Percentiles rank a stretch among this genome's conserved stretches.
phyloP scores from a whole-genome alignment of 1,140 invertebrate genomes.

The Leptopilina boulardi region DNA sequence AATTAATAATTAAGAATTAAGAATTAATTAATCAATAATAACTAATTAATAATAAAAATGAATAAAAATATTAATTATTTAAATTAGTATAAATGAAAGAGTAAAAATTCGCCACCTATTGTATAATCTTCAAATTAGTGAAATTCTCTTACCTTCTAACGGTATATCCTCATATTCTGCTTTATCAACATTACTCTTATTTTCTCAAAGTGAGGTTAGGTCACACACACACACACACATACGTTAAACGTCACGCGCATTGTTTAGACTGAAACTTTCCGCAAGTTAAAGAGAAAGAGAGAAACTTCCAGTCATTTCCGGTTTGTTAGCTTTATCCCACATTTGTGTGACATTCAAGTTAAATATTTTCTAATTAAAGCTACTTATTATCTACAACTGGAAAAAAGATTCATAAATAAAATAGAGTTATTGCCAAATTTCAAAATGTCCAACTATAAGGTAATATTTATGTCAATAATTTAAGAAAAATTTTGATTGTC shows the following conservation, averaged over 20 bases:
- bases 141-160: neutral
- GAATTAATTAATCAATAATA: too few relatives aligned
- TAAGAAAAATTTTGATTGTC: neutral
- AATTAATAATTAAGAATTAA: neutral
- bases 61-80: neutral
- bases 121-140: neutral
- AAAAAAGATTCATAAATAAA: neutral
- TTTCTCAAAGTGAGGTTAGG: too few relatives aligned
- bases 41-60: neutral
- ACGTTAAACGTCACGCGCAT: too few relatives aligned
- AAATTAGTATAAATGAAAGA: neutral
- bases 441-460: slow-evolving; percentile 55
- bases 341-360: neutral
- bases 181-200: too few relatives aligned
- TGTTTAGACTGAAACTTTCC: neutral
- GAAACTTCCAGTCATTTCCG: neutral
- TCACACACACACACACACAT: neutral
- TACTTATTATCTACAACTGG: neutral
- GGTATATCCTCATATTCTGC: neutral
- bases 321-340: neutral
- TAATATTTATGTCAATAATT: slow-evolving; percentile 38
- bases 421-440: neutral
- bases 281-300: neutral
- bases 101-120: neutral
- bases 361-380: neutral